A percentile compares a stretch with the other conserved stretches of the same genome.
Conservation (phyloP, 2,888 invertebrate species). For the Callosobruchus maculatus region DNA sequence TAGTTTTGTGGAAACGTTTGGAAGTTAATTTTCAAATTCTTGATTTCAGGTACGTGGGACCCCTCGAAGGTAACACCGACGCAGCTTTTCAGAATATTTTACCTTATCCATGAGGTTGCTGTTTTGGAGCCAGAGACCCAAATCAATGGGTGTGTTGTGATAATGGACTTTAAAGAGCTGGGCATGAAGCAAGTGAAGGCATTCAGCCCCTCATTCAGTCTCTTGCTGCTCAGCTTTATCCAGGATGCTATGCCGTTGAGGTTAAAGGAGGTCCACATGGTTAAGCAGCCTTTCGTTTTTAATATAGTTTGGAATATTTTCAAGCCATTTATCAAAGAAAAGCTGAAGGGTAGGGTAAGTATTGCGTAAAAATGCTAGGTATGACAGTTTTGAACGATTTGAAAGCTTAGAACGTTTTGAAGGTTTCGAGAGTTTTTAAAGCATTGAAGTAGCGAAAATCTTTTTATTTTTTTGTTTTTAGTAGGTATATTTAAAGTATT, state of each 20-base stretch:
- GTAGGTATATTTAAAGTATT: no score
- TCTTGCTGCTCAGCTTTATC: conserved; percentile 74
- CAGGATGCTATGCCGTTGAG: conserved; percentile 85
- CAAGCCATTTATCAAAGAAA: conserved; percentile 77
- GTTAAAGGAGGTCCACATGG: conserved; percentile 81
- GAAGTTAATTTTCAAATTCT: neutral
- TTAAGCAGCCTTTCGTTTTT: conserved; percentile 81
- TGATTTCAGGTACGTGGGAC: conserved; percentile 64
- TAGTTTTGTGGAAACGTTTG: no score
- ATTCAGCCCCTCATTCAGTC: conserved; percentile 70
- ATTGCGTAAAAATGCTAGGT: neutral
- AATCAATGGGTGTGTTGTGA: conserved; percentile 74
- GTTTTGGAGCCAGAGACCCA: conserved; percentile 73
- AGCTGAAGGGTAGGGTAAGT: conserved; percentile 72
- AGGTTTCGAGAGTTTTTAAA: no score
- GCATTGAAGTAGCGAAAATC: no score
- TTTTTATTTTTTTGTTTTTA: no score
- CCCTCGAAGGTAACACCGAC: conserved; percentile 70
- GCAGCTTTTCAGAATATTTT: conserved; percentile 75
- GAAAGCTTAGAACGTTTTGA: no score
- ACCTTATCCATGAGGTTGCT: conserved; percentile 77
- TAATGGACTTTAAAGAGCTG: conserved; percentile 80
- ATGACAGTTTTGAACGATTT: neutral
- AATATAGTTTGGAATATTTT: conserved; percentile 82
- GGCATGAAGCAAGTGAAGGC: conserved; percentile 68